A percentile compares a stretch with the other conserved stretches of the same genome.
Evolutionary conservation across 2,888 invertebrate genomes (phyloP).

Genomic region (Flexamia atlantica): DNA sequence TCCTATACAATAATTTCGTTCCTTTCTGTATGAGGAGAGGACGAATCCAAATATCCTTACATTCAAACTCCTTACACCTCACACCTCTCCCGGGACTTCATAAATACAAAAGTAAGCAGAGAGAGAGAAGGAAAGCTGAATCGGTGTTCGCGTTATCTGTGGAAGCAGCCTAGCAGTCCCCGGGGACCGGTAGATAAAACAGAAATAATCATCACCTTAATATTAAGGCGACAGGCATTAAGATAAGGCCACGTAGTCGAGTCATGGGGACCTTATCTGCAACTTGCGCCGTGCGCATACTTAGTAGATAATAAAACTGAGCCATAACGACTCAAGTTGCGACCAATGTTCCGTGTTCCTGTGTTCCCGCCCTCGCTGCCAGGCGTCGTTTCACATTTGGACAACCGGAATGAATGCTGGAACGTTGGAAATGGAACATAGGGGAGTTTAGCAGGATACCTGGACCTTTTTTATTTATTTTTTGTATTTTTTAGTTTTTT

Average conservation of each 20-base stretch:
- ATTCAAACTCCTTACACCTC: not conserved
- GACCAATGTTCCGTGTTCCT: not conserved
- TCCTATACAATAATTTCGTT: no score
- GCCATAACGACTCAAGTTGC: conserved; percentile 48
- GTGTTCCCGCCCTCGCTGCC: not conserved
- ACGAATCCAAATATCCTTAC: no score
- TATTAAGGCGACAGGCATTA: conserved; percentile 61
- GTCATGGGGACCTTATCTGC: conserved; percentile 59
- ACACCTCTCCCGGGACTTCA: not conserved
- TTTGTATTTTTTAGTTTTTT: no score
- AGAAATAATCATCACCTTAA: conserved; percentile 62
- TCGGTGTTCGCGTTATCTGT: conserved; percentile 7
- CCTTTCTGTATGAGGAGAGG: no score
- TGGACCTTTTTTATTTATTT: no score
- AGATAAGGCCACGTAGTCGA: conserved; percentile 62
- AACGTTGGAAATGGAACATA: no score
- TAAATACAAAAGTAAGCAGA: conserved; percentile 31
- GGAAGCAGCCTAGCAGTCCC: conserved; percentile 8
- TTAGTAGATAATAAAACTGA: conserved; percentile 59
- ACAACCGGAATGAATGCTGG: not conserved
- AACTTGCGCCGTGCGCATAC: conserved; percentile 50
- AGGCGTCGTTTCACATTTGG: not conserved
- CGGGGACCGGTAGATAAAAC: conserved; percentile 58
- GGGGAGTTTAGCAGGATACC: no score
- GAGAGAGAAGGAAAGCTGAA: conserved; percentile 28